Conservation (phyloP, 2,797 vertebrate genomes). For the Microchirus variegatus region DNA sequence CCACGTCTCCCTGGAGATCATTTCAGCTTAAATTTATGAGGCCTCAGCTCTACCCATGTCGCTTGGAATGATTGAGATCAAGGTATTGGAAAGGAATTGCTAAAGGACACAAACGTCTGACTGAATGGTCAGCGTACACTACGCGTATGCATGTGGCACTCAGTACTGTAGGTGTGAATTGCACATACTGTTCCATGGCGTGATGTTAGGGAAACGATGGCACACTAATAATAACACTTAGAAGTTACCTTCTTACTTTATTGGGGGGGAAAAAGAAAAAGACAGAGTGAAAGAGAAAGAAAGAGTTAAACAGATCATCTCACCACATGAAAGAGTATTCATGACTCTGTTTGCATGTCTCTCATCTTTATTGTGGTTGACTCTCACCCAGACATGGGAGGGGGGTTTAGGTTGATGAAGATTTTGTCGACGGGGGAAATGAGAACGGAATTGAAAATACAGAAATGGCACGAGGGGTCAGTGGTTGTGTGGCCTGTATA, state of each 20-base stretch:
- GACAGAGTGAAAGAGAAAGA: not conserved
- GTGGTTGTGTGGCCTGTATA: too few relatives aligned
- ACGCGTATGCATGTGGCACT: too few relatives aligned
- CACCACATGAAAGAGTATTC: conserved; percentile 39
- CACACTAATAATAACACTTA: conserved; percentile 20
- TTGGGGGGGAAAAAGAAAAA: not conserved
- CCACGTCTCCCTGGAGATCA: conserved; percentile 45
- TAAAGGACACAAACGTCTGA: conserved; percentile 17
- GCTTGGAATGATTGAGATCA: conserved; percentile 49
- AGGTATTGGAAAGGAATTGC: conserved; percentile 23
- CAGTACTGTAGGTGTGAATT: conserved; percentile 15
- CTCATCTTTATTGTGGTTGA: conserved; percentile 25
- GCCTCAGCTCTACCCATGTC: conserved; percentile 33
- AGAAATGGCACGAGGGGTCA: not conserved
- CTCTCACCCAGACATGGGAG: conserved; percentile 2
- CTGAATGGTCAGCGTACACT: conserved; percentile 10
- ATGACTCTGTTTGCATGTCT: conserved; percentile 32
- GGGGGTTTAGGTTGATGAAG: conserved; percentile 16
- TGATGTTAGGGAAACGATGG: too few relatives aligned
- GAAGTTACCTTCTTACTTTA: conserved; percentile 6
- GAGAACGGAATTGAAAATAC: not conserved
- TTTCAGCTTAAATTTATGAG: conserved; percentile 45
- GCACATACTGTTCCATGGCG: conserved; percentile 5
- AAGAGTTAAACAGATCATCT: conserved; percentile 39
- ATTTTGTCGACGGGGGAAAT: not conserved